Evolutionary conservation across 2,113 vertebrate species (phyloP).

Genomic region (Python bivittatus): DNA sequence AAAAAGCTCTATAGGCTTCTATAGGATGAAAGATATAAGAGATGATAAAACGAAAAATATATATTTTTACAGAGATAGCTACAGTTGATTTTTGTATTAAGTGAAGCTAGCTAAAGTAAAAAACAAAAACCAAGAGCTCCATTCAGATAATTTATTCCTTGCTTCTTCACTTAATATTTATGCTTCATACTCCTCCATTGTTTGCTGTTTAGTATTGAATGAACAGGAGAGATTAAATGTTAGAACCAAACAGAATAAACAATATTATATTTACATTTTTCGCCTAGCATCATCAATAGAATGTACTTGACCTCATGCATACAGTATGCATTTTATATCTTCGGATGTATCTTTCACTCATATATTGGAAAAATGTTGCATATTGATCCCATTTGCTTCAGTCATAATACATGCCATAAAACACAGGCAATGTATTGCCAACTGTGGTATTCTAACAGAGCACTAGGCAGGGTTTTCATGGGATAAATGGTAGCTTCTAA

Average conservation of each 20-base stretch:
- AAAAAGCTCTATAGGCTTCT: neutral
- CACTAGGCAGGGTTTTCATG: neutral
- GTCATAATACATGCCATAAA: slow-evolving; percentile 12
- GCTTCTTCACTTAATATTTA: slow-evolving; percentile 10
- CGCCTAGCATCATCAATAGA: slow-evolving; percentile 49
- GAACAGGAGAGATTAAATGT: slow-evolving; percentile 44
- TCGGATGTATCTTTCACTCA: slow-evolving; percentile 41
- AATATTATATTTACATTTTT: slow-evolving; percentile 51
- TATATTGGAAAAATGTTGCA: slow-evolving; percentile 36
- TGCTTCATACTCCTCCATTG: slow-evolving; percentile 33
- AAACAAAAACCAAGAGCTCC: slow-evolving; percentile 31
- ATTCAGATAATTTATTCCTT: slow-evolving; percentile 41
- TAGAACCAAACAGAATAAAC: slow-evolving; percentile 50
- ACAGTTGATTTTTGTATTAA: neutral
- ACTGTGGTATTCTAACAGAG: neutral
- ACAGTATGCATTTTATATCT: slow-evolving; percentile 47
- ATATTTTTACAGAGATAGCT: neutral
- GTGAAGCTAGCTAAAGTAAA: slow-evolving; percentile 24
- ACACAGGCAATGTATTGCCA: slow-evolving; percentile 1
- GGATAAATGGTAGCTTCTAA: neutral
- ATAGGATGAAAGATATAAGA: neutral
- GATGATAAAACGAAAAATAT: slow-evolving; percentile 20
- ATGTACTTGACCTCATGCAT: slow-evolving; percentile 54
- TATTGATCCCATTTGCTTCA: slow-evolving; percentile 36
- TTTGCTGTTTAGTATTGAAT: slow-evolving; percentile 46